Evolutionary conservation across 2,797 vertebrate genomes (phyloP).

Genomic region (Catamblyrhynchus diadema): DNA sequence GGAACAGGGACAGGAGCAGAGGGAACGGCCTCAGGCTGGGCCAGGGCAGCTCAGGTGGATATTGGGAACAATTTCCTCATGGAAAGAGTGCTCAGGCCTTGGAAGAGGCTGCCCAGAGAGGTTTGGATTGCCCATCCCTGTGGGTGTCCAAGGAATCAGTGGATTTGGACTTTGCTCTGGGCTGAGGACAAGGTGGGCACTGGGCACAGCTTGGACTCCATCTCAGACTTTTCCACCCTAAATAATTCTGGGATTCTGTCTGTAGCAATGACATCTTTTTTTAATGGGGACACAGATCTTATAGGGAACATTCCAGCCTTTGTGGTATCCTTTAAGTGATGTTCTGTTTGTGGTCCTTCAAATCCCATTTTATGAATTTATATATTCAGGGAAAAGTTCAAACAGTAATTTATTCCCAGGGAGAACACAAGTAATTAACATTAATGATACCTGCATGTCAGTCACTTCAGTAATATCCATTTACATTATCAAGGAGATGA

Average conservation of each 20-base stretch:
- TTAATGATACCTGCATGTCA: constrained; percentile 23
- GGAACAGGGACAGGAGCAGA: background rate
- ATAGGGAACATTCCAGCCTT: background rate
- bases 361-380: background rate
- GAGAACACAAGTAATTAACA: constrained; percentile 25
- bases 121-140: background rate
- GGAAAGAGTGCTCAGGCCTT: accelerated
- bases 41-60: background rate
- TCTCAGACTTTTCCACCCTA: background rate
- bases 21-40: background rate
- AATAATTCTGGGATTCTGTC: background rate
- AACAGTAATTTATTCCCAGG: background rate
- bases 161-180: background rate
- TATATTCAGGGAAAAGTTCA: background rate
- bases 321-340: background rate
- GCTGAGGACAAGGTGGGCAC: background rate
- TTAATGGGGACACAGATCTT: background rate
- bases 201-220: accelerated
- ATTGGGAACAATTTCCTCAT: too few relatives aligned
- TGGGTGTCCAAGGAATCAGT: accelerated
- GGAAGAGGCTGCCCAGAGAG: background rate
- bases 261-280: background rate
- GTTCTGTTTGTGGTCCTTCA: background rate
- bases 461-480: constrained; percentile 5
- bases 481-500: constrained; percentile 29